Percentiles rank a stretch among this genome's conserved stretches.
Evolutionary conservation across 2,113 vertebrate genomes (phyloP).

Genomic region (Urocolius indicus): DNA sequence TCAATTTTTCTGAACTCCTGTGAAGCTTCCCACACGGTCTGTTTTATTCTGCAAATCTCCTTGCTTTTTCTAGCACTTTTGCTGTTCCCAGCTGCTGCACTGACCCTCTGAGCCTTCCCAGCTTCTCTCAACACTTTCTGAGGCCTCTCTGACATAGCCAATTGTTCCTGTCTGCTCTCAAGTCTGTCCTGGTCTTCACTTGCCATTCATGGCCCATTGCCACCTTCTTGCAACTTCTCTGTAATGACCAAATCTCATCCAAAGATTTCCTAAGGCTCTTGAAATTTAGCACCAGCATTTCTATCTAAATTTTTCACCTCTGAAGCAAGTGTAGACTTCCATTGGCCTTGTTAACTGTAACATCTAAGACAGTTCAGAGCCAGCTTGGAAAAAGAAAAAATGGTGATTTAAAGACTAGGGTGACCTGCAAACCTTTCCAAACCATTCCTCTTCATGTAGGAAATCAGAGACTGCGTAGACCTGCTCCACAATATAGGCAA

Average conservation of each 20-base stretch:
- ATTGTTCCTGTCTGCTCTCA: constrained; percentile 27
- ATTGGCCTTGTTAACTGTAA: not conserved
- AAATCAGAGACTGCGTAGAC: not conserved
- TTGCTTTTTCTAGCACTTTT: constrained; percentile 31
- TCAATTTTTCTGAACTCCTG: constrained; percentile 59
- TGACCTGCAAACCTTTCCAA: not conserved
- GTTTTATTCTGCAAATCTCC: constrained; percentile 45
- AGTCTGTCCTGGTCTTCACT: constrained; percentile 50
- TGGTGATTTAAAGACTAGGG: not conserved
- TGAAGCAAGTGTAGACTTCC: constrained; percentile 28
- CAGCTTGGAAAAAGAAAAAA: constrained; percentile 22
- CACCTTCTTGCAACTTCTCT: constrained; percentile 9
- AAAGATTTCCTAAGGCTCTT: constrained; percentile 36
- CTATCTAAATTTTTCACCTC: constrained; percentile 34
- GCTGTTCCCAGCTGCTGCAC: constrained; percentile 37
- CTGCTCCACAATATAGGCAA: not conserved
- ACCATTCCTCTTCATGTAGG: not conserved
- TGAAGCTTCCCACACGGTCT: constrained; percentile 63
- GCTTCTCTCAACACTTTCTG: constrained; percentile 46
- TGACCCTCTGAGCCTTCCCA: constrained; percentile 30
- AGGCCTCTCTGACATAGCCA: constrained; percentile 17
- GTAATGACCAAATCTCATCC: not conserved
- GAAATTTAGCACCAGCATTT: constrained; percentile 10
- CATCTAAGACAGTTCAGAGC: not conserved
- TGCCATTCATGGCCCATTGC: constrained; percentile 25